Conservation (phyloP, 1,140 invertebrate species). For the Tenebrio molitor region DNA sequence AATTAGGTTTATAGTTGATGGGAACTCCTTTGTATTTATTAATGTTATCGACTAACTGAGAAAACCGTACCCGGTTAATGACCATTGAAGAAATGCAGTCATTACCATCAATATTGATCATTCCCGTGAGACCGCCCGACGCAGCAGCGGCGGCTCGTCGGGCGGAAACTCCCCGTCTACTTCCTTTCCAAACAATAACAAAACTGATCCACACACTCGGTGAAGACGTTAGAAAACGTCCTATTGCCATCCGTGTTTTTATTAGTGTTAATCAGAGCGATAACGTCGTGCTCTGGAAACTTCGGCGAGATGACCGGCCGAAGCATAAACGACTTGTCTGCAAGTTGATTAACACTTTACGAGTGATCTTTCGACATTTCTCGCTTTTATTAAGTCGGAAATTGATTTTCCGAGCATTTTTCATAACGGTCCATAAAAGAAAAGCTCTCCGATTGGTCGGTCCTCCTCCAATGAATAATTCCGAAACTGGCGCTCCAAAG, state of each 20-base stretch:
- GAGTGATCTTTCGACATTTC: background rate
- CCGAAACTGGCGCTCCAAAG: background rate
- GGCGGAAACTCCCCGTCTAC: too few species aligned
- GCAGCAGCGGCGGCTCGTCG: background rate
- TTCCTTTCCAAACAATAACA: background rate
- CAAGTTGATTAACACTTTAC: slow-evolving; percentile 3
- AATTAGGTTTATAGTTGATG: slow-evolving; percentile 32
- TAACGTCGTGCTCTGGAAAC: background rate
- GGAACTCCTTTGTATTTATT: slow-evolving; percentile 12
- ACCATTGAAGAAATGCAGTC: background rate
- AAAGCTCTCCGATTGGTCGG: too few species aligned
- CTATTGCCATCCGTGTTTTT: background rate
- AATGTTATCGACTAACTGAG: slow-evolving; percentile 21
- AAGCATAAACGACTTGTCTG: background rate
- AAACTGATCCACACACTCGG: background rate
- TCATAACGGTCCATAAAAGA: background rate
- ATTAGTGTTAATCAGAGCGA: slow-evolving; percentile 8
- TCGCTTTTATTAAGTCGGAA: background rate
- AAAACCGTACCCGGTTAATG: background rate
- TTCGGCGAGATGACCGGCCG: background rate
- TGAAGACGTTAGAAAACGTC: slow-evolving; percentile 4
- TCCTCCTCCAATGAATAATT: background rate
- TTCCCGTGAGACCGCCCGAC: slow-evolving; percentile 7
- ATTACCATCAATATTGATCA: slow-evolving; percentile 9
- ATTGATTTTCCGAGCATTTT: background rate